Base-by-base conservation (phyloP, 2,797 vertebrate species). In the Thunnus albacares region DNA sequence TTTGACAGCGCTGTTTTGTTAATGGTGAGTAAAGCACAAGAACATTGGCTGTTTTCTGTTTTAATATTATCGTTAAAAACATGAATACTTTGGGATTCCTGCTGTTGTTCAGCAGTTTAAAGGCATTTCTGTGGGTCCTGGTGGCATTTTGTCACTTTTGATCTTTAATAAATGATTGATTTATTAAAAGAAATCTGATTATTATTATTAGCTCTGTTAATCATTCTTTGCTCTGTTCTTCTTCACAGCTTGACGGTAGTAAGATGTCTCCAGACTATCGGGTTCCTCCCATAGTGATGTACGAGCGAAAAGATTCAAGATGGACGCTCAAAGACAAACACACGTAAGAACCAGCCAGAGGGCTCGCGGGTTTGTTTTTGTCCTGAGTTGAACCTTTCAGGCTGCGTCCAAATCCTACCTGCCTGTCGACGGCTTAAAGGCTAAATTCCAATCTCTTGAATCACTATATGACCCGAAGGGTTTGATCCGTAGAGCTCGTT, bases 321-420 rank as follows among this genome's bases (percentile, higher is more conserved):
- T 98, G 97, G 97, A 90, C 87, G 22, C 96, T 97, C 52, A 98
- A 97, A 93, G 97, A 98, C 90, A 98, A 98, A 86, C 97, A 97
- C 90, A 95, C 93, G 97, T 98, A 90, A 97, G 97, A 22, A 17
- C 11, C 11, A 3, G 38, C 12, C 26, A 10, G 38, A 2, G 26
- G 17, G 11, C 2, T 0, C 5, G 38, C 8, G 26, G 3, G 6
- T 9, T 6, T 45, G 17, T 49, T 17, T 49, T 49, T 49, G 5
- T 49, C 15, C 5, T 6, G 45, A 49, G 5, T 49, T 49, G 15
- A 18, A 20, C 15, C 38, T 14, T 26, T 17, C 2, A 13, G 13
- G 38, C 7, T 58, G 22, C 17, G 5, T 49, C 18, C 38, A 38
- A 11, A 38, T 38, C 38, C 11, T 11, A 38, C 38, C 38, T 38